Conservation (phyloP, 1,140 invertebrate species). For the Drosophila trapezifrons region DNA sequence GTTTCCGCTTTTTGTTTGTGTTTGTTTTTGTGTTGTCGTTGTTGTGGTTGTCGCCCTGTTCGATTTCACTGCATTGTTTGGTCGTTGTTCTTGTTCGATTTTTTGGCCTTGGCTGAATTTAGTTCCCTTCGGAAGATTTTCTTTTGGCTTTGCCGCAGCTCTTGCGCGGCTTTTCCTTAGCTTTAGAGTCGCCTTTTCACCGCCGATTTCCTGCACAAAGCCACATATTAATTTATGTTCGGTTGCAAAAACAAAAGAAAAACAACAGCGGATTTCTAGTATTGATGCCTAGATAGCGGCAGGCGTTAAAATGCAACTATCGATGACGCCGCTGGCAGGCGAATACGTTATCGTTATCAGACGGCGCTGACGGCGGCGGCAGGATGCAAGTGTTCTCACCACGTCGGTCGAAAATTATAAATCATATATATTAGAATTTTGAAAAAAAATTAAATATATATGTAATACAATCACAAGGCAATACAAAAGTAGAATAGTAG, state of each 20-base stretch:
- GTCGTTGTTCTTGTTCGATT: slow-evolving; percentile 8
- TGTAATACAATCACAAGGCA: neutral
- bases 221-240: slow-evolving; percentile 7
- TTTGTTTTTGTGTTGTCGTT: neutral
- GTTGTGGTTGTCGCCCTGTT: neutral
- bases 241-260: slow-evolving; percentile 11
- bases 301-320: no score
- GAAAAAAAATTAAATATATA: neutral
- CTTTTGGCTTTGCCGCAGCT: neutral
- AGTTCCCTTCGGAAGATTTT: neutral
- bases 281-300: neutral
- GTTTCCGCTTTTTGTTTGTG: slow-evolving; percentile 2
- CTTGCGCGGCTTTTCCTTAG: neutral
- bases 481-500: no score
- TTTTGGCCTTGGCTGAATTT: neutral
- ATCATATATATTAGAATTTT: neutral
- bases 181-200: neutral
- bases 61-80: slow-evolving; percentile 6
- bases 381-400: neutral
- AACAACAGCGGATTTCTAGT: neutral
- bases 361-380: no score
- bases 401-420: fast-evolving
- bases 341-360: no score
- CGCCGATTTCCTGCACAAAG: slow-evolving; percentile 8
- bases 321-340: no score